Conservation (phyloP, 2,888 invertebrate species). For the Autographa pulchrina region DNA sequence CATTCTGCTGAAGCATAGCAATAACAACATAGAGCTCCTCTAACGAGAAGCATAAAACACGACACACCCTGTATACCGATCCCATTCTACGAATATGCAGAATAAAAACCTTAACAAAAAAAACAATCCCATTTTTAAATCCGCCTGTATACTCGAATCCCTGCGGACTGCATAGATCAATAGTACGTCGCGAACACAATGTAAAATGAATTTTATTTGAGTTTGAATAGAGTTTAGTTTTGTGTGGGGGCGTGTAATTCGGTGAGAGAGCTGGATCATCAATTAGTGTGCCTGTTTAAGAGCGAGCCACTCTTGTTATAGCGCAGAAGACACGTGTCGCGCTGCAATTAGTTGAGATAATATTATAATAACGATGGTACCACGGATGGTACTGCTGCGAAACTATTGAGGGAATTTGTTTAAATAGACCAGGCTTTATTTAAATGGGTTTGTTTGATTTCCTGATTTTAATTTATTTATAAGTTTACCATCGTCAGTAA, state of each 20-base stretch:
- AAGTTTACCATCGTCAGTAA: too few relatives aligned
- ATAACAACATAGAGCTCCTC: conserved; percentile 17
- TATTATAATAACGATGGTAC: conserved; percentile 51
- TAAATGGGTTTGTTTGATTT: not conserved
- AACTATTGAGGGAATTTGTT: conserved; percentile 39
- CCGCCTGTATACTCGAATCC: conserved; percentile 72
- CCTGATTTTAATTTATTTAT: too few relatives aligned
- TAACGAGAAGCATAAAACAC: conserved; percentile 34
- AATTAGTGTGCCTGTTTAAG: conserved; percentile 75
- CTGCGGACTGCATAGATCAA: conserved; percentile 69
- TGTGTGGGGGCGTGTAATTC: conserved; percentile 47
- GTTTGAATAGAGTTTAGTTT: conserved; percentile 56
- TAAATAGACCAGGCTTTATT: conserved; percentile 15
- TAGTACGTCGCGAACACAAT: conserved; percentile 54
- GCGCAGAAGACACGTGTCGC: conserved; percentile 60
- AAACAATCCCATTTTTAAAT: conserved; percentile 59
- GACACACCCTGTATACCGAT: conserved; percentile 47
- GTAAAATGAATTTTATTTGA: conserved; percentile 57
- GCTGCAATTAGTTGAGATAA: conserved; percentile 56
- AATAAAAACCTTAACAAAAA: conserved; percentile 43
- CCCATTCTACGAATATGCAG: conserved; percentile 41
- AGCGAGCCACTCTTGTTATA: conserved; percentile 62
- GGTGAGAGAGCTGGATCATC: conserved; percentile 68
- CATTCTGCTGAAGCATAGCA: conserved; percentile 8
- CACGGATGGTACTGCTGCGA: conserved; percentile 12